Base-by-base conservation (phyloP, 2,113 vertebrate genomes). In the Anhinga rufa region DNA sequence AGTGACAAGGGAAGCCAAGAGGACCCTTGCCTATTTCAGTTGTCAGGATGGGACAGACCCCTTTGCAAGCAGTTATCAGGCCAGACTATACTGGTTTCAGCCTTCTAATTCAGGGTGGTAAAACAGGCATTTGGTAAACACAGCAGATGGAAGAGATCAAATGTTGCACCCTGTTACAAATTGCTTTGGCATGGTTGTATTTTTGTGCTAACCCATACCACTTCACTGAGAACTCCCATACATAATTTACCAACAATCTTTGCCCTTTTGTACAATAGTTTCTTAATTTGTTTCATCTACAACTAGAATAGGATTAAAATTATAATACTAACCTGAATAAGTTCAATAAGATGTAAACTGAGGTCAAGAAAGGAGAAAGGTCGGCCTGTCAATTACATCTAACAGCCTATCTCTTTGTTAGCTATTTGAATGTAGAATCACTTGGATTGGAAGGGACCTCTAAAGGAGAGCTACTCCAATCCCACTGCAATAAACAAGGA, bases 321-420 rank as follows among this genome's bases (percentile, higher is more conserved):
- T 61, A 69, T 74, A 84, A 82, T 58, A 65, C 6, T 81, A 44
- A 78, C 55, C 90, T 82, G 90, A 91, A 49, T 18, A 57, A 72
- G 34, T 40, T 94, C 92, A 94, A 36, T 88, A 89, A 90, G 49
- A 61, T 44, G 16, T 40, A 90, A 86, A 95, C 51, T 38, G 42
- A 95, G 66, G 71, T 28, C 70, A 94, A 77, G 52, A 83, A 71
- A 96, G 77, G 75, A 90, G 54, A 95, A 95, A 93, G 48, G 42
- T 58, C 88, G 97, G 48, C 48, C 5, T 92, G 49, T 26, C 29
- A 82, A 38, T 85, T 88, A 38, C 82, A 93, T 31, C 82, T 91
- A 93, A 93, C 80, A 87, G 76, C 28, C 65, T 85, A 61, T 42
- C 74, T 74, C 48, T 80, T 86, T 86, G 64, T 92, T 92, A 74